These are phyloP conservation scores for Machimus rusticus DNA, from an alignment of 2,888 invertebrate species.

Conservation along the genomic window DNA sequence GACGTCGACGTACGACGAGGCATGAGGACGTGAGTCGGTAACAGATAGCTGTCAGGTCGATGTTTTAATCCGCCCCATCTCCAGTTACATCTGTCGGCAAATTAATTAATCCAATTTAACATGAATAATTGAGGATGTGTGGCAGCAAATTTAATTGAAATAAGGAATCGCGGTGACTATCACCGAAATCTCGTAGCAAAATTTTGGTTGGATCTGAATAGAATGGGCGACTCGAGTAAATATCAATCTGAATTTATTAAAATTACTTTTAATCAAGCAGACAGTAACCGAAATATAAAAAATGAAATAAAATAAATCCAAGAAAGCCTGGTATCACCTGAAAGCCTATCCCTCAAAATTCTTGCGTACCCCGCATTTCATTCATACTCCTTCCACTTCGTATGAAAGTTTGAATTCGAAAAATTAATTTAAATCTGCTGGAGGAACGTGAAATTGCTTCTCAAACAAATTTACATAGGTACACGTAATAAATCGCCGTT, in stretches of 20 bases:
- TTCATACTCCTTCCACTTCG: not conserved
- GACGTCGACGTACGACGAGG: not conserved
- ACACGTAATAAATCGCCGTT: not conserved
- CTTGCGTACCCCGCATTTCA: not conserved
- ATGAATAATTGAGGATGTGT: not conserved
- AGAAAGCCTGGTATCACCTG: not conserved
- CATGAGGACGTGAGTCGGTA: not conserved
- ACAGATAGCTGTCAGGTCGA: not conserved
- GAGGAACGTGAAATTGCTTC: not conserved
- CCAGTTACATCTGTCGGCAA: not conserved
- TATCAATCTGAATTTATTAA: not conserved
- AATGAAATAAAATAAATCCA: too few relatives aligned
- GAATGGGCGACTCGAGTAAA: not conserved
- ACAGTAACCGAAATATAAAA: not conserved
- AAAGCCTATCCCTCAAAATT: not conserved
- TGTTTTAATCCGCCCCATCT: not conserved
- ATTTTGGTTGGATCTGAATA: not conserved
- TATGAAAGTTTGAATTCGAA: not conserved
- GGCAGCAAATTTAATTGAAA: not conserved
- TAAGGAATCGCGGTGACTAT: not conserved
- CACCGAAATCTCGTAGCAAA: not conserved
- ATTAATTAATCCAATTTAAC: not conserved
- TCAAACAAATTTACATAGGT: not conserved
- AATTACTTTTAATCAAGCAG: not conserved
- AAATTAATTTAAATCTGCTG: not conserved